Base-by-base conservation (phyloP, 2,797 vertebrate species). In the Bufotes viridis region DNA sequence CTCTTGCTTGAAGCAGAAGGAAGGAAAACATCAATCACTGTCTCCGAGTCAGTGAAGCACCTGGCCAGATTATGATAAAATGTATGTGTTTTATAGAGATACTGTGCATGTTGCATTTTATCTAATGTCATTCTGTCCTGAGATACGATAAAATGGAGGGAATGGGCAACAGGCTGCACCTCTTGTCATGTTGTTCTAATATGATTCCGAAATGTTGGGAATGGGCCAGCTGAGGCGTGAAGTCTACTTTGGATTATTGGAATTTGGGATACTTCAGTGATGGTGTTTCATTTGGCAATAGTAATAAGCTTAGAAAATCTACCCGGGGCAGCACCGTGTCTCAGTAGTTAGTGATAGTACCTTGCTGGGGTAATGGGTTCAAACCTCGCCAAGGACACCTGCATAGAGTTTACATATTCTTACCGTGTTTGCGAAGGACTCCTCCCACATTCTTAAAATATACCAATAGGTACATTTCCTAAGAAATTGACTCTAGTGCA, bases 21-120 rank as follows among this genome's bases (percentile, higher is more conserved):
- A 67, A 84, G 51, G 75, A 78, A 72, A 80, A 34, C 83, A 85
- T 85, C 87, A 88, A 85, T 88, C 81, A 84, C 80, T 84, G 76
- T 81, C 87, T 81, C 49, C 69, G 17, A 61, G 57, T 85, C 80
- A 34, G 61, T 60, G 29, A 84, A 84, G 70, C 82, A 84, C 74
- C 61, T 53, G 76, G 76, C 12, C 58, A 26, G 57, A 85, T 80
- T 84, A 74, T 80, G 34, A 65, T 70, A 83, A 81, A 60, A 65
- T 58, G 53, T 70, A 78, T n/a, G 60, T 75, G 78, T 26, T 24
- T 20, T 34, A 61, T 55, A 80, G 65, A 78, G 84, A 53, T 82
- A 55, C 65, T 82, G 81, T 55, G 57, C 76, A 65, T 85, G 72
- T 76, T 65, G 13, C 60, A 22, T 78, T 78, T 76, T 85, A 78